A percentile compares a stretch with the other conserved stretches of the same genome.
Evolutionary conservation across 2,113 vertebrate genomes (phyloP).

Genomic region (Heloderma charlesbogerti): DNA sequence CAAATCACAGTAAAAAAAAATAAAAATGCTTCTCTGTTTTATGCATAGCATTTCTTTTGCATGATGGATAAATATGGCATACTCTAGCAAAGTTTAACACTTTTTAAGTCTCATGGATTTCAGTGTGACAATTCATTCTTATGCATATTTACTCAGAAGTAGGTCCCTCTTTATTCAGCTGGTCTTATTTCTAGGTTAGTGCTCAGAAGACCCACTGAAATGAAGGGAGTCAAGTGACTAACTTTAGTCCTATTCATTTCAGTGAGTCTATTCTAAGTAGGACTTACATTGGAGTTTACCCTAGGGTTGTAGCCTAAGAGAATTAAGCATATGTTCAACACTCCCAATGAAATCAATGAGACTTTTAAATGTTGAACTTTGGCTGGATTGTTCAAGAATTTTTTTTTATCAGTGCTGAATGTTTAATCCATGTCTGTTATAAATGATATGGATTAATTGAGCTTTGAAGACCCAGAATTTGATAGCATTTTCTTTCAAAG

Average conservation of each 20-base stretch:
- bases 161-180: no score
- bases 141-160: no score
- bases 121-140: neutral
- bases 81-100: neutral
- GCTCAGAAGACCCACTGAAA: no score
- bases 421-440: neutral
- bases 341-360: neutral
- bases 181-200: no score
- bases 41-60: neutral
- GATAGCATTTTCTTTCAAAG: neutral
- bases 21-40: neutral
- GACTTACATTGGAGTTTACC: no score
- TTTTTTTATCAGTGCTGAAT: neutral
- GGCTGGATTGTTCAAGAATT: neutral
- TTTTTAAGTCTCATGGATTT: neutral
- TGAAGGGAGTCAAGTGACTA: no score
- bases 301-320: neutral
- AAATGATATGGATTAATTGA: neutral
- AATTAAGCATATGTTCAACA: neutral
- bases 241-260: no score
- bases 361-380: neutral
- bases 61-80: no score
- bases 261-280: no score
- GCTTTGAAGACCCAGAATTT: neutral
- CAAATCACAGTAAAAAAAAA: neutral